phyloP scores from a whole-genome alignment of 2,797 vertebrate genomes.

The Oryzias dopingdopingensis region DNA sequence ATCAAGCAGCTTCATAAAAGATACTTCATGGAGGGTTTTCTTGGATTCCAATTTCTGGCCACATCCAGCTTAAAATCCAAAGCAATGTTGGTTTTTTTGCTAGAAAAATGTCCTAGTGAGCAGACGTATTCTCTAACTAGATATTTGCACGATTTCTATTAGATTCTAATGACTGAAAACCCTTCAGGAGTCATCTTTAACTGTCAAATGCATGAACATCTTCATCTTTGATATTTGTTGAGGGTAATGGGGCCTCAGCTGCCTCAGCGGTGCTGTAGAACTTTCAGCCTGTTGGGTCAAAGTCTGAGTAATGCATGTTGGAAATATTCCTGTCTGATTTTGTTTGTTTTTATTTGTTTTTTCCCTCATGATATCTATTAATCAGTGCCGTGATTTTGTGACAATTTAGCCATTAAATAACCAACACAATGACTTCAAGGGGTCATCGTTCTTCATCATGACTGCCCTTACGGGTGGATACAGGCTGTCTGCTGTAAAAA shows the following conservation, averaged over 20 bases:
- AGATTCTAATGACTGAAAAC: slow-evolving; percentile 7
- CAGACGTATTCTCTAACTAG: no score
- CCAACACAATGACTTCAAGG: no score
- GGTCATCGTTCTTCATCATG: no score
- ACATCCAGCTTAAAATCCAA: no score
- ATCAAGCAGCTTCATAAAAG: slow-evolving; percentile 4
- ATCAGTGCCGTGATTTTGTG: no score
- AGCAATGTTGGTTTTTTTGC: no score
- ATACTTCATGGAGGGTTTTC: slow-evolving; percentile 33
- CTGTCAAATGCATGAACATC: slow-evolving; percentile 17
- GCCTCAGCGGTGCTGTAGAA: slow-evolving; percentile 6
- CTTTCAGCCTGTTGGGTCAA: slow-evolving; percentile 22
- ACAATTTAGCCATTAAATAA: no score
- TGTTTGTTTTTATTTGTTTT: slow-evolving; percentile 31
- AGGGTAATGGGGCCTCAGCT: slow-evolving; percentile 30
- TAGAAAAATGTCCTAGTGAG: no score
- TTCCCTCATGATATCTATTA: background rate
- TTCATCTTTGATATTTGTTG: slow-evolving; percentile 19
- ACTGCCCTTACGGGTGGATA: no score
- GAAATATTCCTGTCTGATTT: slow-evolving; percentile 4
- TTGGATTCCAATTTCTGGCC: background rate
- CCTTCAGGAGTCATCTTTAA: slow-evolving; percentile 16
- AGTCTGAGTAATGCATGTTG: slow-evolving; percentile 47
- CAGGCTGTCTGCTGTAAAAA: no score
- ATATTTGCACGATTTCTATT: background rate